Percentiles rank a stretch among this genome's conserved stretches.
phyloP scores from a whole-genome alignment of 2,888 invertebrate genomes.

The Linyphia triangularis region DNA sequence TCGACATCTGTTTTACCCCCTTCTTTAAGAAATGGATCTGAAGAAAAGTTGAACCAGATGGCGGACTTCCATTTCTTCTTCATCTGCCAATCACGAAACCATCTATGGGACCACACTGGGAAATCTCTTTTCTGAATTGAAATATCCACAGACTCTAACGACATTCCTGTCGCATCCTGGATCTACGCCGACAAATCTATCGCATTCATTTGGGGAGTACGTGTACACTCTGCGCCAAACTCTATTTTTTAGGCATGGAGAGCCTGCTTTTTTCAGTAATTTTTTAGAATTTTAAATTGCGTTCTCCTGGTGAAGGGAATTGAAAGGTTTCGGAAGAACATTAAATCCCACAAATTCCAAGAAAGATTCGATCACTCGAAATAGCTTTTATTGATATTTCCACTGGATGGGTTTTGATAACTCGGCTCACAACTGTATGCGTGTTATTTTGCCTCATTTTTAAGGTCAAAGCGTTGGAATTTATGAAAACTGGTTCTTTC shows the following conservation, averaged over 20 bases:
- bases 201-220: constrained; percentile 46
- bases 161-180: constrained; percentile 42
- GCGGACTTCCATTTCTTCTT: constrained; percentile 46
- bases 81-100: constrained; percentile 65
- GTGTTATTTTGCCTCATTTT: too few species aligned
- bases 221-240: neutral
- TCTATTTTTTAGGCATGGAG: neutral
- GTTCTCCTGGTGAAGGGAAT: too few species aligned
- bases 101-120: constrained; percentile 46
- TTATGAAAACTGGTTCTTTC: too few species aligned
- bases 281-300: constrained; percentile 45
- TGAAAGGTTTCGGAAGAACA: too few species aligned
- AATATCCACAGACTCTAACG: constrained; percentile 46
- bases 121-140: constrained; percentile 52
- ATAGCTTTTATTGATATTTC: too few species aligned
- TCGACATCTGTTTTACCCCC: constrained; percentile 51
- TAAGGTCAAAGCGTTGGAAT: too few species aligned
- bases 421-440: too few species aligned
- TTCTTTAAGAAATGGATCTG: constrained; percentile 28
- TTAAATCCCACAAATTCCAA: too few species aligned
- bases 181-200: constrained; percentile 44
- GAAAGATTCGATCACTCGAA: too few species aligned
- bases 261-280: neutral
- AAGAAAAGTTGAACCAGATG: constrained; percentile 7
- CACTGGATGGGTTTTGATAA: too few species aligned